Percentiles rank a stretch among this genome's conserved stretches.
Conservation (phyloP, 2,888 invertebrate species). For the Blomia tropicalis region DNA sequence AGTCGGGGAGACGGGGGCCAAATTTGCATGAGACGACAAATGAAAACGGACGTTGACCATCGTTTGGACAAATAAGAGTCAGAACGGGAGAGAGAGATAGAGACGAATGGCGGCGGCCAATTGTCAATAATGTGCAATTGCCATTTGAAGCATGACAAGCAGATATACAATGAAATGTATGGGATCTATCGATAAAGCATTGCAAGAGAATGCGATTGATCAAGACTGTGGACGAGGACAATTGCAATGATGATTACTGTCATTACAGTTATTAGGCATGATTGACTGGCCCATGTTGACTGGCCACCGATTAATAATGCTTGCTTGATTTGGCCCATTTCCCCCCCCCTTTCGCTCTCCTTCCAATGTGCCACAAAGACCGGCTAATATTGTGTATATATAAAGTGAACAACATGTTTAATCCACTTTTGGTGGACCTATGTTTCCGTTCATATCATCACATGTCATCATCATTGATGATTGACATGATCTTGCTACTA, state of each 20-base stretch:
- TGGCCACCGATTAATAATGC: background rate
- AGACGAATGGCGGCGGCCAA: background rate
- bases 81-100: too few relatives aligned
- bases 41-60: slow-evolving; percentile 12
- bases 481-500: background rate
- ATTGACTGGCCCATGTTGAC: background rate
- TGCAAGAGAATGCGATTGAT: background rate
- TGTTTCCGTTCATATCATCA: background rate
- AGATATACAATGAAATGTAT: too few relatives aligned
- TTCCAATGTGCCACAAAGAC: background rate
- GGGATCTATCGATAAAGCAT: too few relatives aligned
- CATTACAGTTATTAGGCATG: background rate
- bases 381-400: too few relatives aligned
- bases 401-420: too few relatives aligned
- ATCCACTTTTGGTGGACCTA: background rate
- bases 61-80: background rate
- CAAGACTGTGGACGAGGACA: background rate
- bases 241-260: background rate
- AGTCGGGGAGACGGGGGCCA: background rate
- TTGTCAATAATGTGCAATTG: background rate
- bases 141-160: background rate
- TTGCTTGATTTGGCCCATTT: background rate
- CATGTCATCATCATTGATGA: background rate
- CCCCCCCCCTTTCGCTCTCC: background rate
- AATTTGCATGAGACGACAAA: slow-evolving; percentile 15